Base-by-base conservation (phyloP, 2,797 vertebrate genomes). In the Holocentrus rufus region DNA sequence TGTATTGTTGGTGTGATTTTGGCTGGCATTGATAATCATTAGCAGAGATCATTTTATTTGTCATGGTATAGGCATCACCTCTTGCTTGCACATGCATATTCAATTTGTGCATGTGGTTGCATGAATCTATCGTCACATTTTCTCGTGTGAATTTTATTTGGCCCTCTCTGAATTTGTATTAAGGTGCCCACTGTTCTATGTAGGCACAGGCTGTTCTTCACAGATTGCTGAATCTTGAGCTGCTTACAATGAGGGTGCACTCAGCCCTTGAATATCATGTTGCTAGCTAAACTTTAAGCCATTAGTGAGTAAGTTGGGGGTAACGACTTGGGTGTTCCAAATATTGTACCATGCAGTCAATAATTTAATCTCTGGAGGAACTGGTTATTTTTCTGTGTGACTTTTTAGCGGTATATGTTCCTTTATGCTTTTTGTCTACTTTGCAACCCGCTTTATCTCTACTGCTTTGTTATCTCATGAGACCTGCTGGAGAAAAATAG, bases 391-490 rank as follows among this genome's bases (percentile, higher is more conserved):
- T 77, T 76, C 57, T 42, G 31, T 23, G 58, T 80, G 65, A 56
- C 66, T 79, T 84, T 85, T 84, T 74, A 73, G 70, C 81, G 74
- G 74, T 62, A 73, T 61, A 47, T 61, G 65, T 81, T 81, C 53
- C 70, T 86, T 25, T 57, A 61, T 72, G 73, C 58, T 81, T 86
- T 83, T 67, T 84, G 74, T 85, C 76, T 81, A 54, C 66, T 84
- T 83, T 90, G 80, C 71, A 79, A 75, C 52, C 50, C 31, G 42
- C 77, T 88, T 85, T 76, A 85, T 82, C 84, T 88, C 68, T 65
- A 72, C 79, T 82, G 73, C 82, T 82, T 79, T 88, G 79, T 83
- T 88, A 88, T 91, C 88, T 89, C 84, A 78, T 77, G 83, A 87
- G 87, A 86, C 80, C 65, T 74, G 82, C 88, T 85, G 81, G 68